phyloP scores from a whole-genome alignment of 2,113 vertebrate genomes.

The Lepidothrix coronata region DNA sequence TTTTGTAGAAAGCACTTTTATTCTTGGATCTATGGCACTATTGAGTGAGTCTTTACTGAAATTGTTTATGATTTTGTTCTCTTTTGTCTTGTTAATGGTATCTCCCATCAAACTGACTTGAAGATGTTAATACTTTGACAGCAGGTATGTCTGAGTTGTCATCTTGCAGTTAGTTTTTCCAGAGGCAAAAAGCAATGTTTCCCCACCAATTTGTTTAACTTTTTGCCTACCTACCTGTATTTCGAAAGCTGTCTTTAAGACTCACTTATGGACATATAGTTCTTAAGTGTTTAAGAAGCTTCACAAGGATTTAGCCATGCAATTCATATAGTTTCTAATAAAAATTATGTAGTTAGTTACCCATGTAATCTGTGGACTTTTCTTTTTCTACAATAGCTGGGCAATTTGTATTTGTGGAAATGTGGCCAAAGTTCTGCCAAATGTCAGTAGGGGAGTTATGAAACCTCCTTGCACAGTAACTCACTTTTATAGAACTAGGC shows the following conservation, averaged over 20 bases:
- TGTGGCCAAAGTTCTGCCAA: slow-evolving; percentile 7
- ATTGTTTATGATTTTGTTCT: slow-evolving; percentile 8
- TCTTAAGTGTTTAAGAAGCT: slow-evolving; percentile 27
- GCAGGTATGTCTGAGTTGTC: not conserved
- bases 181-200: not conserved
- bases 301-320: slow-evolving; percentile 2
- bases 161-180: slow-evolving; percentile 16
- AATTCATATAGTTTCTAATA: not conserved
- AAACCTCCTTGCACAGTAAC: not conserved
- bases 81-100: slow-evolving; percentile 24
- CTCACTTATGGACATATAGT: not conserved
- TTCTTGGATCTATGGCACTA: not conserved
- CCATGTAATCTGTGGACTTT: not conserved
- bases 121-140: slow-evolving; percentile 37
- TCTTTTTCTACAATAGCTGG: not conserved
- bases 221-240: not conserved
- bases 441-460: not conserved
- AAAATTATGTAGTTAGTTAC: slow-evolving; percentile 32
- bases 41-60: not conserved
- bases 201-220: not conserved
- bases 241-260: slow-evolving; percentile 6
- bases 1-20: not conserved
- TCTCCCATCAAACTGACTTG: slow-evolving; percentile 15
- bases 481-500: slow-evolving; percentile 11
- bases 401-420: slow-evolving; percentile 29